Percentiles rank a stretch among this genome's conserved stretches.
Evolutionary conservation across 2,113 vertebrate genomes (phyloP).

Genomic region (Empidonax traillii): DNA sequence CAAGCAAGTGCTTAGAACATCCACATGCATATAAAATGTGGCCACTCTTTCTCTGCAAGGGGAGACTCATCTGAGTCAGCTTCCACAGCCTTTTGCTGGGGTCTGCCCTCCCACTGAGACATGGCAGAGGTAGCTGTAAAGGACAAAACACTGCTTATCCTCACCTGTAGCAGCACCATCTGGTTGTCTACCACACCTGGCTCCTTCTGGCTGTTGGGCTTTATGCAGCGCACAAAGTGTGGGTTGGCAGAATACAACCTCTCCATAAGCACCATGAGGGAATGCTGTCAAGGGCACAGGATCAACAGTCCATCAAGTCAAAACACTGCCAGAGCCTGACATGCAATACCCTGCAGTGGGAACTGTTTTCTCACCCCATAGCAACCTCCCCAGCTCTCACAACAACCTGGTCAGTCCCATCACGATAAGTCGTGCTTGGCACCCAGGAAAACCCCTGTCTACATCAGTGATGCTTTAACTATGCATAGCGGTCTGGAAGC

Average conservation of each 20-base stretch:
- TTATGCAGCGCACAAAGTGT: conserved; percentile 79
- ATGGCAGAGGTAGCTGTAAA: neutral
- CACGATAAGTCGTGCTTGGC: neutral
- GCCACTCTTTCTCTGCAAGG: neutral
- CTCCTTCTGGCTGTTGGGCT: conserved; percentile 75
- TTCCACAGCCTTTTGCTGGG: neutral
- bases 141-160: neutral
- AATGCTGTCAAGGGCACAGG: conserved; percentile 62
- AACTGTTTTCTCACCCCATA: neutral
- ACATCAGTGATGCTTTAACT: neutral
- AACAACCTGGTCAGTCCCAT: neutral
- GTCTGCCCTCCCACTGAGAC: neutral
- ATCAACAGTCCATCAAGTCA: neutral
- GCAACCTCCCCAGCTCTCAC: neutral
- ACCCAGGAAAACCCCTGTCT: neutral
- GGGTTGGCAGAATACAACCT: conserved; percentile 77
- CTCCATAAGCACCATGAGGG: conserved; percentile 78
- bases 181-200: conserved; percentile 68
- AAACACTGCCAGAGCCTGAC: neutral
- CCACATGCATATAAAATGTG: neutral
- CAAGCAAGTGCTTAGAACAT: neutral
- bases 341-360: neutral
- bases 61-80: neutral
- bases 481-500: neutral
- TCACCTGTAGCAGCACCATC: conserved; percentile 75